Evolutionary conservation across 2,888 invertebrate genomes (phyloP).

Genomic region (Polymixis flavicincta): DNA sequence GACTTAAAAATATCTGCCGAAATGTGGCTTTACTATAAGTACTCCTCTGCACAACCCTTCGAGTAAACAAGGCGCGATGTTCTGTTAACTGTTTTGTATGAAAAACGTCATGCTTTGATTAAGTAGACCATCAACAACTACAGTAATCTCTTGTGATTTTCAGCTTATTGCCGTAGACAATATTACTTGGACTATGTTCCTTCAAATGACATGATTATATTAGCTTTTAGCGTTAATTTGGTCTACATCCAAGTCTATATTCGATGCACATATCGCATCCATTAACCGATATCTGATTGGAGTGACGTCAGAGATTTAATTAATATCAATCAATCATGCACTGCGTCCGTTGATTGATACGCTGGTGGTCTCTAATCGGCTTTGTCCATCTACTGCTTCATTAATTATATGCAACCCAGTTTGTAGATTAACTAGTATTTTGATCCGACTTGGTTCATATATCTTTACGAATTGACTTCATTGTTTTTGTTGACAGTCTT

Average conservation of each 20-base stretch:
- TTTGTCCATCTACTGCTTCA: constrained; percentile 39
- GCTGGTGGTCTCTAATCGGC: constrained; percentile 50
- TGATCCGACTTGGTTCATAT: not conserved
- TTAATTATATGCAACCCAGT: constrained; percentile 47
- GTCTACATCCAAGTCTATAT: constrained; percentile 3
- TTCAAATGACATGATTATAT: not conserved
- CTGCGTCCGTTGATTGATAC: constrained; percentile 48
- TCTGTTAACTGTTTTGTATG: not conserved
- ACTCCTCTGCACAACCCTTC: no score
- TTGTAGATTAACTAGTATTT: constrained; percentile 17
- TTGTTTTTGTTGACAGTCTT: not conserved
- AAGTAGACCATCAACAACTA: not conserved
- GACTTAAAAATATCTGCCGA: no score
- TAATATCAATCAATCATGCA: constrained; percentile 55
- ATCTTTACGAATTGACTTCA: not conserved
- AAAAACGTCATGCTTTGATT: not conserved
- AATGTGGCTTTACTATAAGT: no score
- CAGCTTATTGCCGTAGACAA: not conserved
- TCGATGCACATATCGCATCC: constrained; percentile 34
- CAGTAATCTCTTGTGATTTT: not conserved
- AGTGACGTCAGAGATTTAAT: constrained; percentile 54
- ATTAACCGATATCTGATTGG: constrained; percentile 52
- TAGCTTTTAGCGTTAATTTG: not conserved
- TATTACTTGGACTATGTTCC: not conserved
- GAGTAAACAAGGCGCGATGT: no score